These are phyloP conservation scores for Mormyrus lacerda DNA, from an alignment of 2,113 vertebrate genomes.

Conservation along the genomic window DNA sequence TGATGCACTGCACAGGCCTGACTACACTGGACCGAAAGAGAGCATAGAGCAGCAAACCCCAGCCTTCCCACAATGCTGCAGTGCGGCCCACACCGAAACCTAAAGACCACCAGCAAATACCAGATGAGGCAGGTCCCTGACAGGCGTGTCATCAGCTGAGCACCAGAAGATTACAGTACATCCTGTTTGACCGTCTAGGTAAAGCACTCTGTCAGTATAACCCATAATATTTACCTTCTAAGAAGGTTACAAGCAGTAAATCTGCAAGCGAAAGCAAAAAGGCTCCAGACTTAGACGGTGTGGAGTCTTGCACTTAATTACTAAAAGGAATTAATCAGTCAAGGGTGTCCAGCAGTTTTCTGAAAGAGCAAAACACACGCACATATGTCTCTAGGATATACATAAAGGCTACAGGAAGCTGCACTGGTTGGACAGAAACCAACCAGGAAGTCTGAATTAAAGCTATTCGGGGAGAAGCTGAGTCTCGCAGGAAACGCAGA, in stretches of 20 bases:
- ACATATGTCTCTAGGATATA: background rate
- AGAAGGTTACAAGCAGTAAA: conserved; percentile 2
- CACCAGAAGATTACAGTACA: background rate
- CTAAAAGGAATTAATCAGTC: background rate
- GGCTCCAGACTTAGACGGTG: background rate
- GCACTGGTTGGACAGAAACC: background rate
- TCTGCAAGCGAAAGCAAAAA: background rate
- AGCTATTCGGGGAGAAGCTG: background rate
- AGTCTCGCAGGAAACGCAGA: background rate
- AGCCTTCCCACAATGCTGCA: background rate
- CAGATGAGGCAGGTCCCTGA: background rate
- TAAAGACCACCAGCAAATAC: background rate
- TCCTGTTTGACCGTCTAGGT: conserved; percentile 4
- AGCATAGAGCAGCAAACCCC: background rate
- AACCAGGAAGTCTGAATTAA: background rate
- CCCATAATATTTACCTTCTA: conserved; percentile 10
- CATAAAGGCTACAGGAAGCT: background rate
- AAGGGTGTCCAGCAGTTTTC: background rate
- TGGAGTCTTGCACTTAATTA: background rate
- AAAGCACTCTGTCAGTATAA: background rate
- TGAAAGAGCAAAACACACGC: background rate
- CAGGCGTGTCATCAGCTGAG: background rate
- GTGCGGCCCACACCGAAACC: background rate
- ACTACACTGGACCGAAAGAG: background rate
- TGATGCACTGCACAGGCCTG: background rate